Evolutionary conservation across 2,113 vertebrate species (phyloP), one percentile per base, ranked within the genome.

Genomic region (Corydoras sp.): DNA sequence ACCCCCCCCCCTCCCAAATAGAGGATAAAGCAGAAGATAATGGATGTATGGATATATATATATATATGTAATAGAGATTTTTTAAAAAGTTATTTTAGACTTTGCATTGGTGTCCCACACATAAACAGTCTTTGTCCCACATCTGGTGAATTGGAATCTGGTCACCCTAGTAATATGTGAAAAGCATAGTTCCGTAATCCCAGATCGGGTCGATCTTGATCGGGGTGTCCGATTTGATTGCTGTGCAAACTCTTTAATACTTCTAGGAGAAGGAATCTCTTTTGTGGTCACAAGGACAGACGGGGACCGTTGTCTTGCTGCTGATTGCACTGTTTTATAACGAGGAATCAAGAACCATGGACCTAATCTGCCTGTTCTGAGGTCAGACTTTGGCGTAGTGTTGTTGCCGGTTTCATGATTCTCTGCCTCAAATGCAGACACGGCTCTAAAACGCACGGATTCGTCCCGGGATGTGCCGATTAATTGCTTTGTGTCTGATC

Each of bases 241-340:
- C 79, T 82, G 77, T 80, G 73, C 79, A 82, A 82, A 82, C 68
- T 65, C 71, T 74, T 74, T 76, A 71, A 67, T 77, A 79, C 77
- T 81, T 83, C 75, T 74, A 58, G 62, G 43, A 35, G 75, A 72
- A 77, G 75, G 75, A 75, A 72, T 66, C 58, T 54, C 32, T 66
- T 59, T 60, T 66, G 68, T 74, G 61, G 64, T 35, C 55, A 56
- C 35, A 62, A 56, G 51, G 58, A 73, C 62, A 68, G 32, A 49
- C 24, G 9, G 69, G 56, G 63, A 51, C 31, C 70, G 60, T 72
- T 62, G 2, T 65, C 48, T 15, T 69, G 54, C 55, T 69, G 55
- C 66, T 61, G 50, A 71, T 68, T 53, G 69, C 13, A 58, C 51
- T 72, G 65, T 76, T 77, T 48, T 30, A 32, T 24, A 50, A 76